Evolutionary conservation across 1,140 invertebrate genomes (phyloP), one percentile per base, ranked within the genome.

Genomic region (Cyclina sinensis): DNA sequence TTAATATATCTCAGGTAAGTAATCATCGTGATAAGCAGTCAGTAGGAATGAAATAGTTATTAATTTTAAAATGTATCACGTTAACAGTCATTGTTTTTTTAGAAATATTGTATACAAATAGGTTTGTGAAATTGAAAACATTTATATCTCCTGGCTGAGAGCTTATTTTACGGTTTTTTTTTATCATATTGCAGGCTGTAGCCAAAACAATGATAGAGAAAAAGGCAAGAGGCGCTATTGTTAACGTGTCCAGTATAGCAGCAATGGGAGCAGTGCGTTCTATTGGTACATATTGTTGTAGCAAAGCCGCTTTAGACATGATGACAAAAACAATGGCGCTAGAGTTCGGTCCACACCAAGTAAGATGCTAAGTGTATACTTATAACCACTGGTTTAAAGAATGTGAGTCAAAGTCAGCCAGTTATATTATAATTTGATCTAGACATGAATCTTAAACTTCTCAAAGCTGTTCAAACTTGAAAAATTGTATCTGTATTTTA

Each of bases 161-260:
- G n/a, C n/a, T n/a, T n/a, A n/a, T n/a, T n/a, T n/a, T n/a, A n/a
- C n/a, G n/a, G n/a, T n/a, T n/a, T n/a, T n/a, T n/a, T 59, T 5
- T 59, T 59, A n/a, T 9, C 4, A 21, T 18, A 7, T 97, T 97
- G 32, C 84, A 95, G 93, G 88, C 94, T 90, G 96, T 98, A 86
- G 97, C 97, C 39, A 96, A 96, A 91, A 95, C 97, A 91, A 97
- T 98, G 97, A 96, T 98, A 24, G 94, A 96, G 73, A 96, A 97
- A 27, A 76, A 89, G 92, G 95, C 95, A 59, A 96, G 96, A 62
- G 98, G 98, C 51, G 96, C 97, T 48, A 98, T 99, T 90, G 98
- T 99, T 0, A 99, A 99, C 94, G 94, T 99, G n/a, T 99, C 98
- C 0, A 98, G 98, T 7, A 97, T 98, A 93, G 94, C 94, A 9